Evolutionary conservation across 2,113 vertebrate species (phyloP), one percentile per base, ranked within the genome.

Genomic region (Sinocyclocheilus anshuiensis): DNA sequence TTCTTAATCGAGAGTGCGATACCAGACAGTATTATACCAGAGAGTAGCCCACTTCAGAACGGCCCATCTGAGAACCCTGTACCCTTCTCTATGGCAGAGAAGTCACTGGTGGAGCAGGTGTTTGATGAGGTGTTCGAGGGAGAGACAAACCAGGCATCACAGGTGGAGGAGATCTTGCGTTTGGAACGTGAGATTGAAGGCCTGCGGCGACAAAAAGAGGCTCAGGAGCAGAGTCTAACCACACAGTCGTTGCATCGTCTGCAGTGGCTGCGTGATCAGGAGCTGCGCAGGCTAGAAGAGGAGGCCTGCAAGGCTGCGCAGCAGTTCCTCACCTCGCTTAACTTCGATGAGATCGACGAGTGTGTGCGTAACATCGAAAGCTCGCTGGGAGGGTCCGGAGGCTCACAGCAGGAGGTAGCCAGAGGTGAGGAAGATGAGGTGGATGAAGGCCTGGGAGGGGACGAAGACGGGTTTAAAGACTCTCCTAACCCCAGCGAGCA

Each of bases 401-500:
- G 86, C 86, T 93, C 86, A 93, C 95, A 91, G 92, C 94, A 0
- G n/a, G 83, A 83, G 93, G 95, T 90, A 84, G 87, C 89, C 93
- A 94, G 95, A n/a, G 94, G 94, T 42, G 96, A 94, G 15, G 98
- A 98, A 86, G 95, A 95, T 65, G 98, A 99, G 87, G 97, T 97
- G 1, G 98, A 99, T 1, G 98, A 99, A 91, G 98, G 98, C 42
- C 98, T 99, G 4, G 97, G 96, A 85, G 97, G 96, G 0, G 98
- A 98, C 2, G 98, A 99, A 0, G 97, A 99, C 2, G 96, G 96
- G 10, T 98, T 97, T 91, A 99, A 99, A 90, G 98, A 99, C 91
- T 99, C 98, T 0, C 98, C 98, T 0, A 99, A 99, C 93, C 97
- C 97, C 0, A 99, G 98, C 2, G 98, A 99, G 91, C 97, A 97